These are phyloP conservation scores for Catharus fuscescens DNA, from an alignment of 2,113 vertebrate species.

Conservation along the genomic window DNA sequence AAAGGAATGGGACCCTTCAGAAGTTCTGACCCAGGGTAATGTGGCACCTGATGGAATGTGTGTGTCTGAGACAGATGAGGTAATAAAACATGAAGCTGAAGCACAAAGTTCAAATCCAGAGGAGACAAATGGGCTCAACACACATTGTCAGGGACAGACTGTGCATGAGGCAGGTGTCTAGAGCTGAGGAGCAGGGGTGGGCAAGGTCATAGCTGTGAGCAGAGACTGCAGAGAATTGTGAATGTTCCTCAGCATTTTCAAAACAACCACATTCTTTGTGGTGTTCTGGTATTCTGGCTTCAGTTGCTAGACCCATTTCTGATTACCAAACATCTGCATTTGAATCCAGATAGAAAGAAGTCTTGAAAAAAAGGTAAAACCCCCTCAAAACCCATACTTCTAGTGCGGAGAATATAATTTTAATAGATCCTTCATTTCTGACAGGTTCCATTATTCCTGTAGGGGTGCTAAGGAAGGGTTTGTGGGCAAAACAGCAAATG, in stretches of 20 bases:
- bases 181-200: not conserved
- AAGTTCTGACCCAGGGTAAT: not conserved
- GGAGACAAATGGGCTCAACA: not conserved
- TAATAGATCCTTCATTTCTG: not conserved
- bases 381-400: not conserved
- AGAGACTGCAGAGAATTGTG: not conserved
- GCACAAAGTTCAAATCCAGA: not conserved
- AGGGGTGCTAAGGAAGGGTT: not conserved
- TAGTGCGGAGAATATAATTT: not conserved
- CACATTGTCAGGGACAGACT: not conserved
- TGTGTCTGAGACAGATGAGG: not conserved
- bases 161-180: rapidly evolving
- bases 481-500: not conserved
- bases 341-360: not conserved
- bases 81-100: not conserved
- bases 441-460: not conserved
- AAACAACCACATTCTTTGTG: not conserved
- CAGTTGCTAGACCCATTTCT: not conserved
- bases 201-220: not conserved
- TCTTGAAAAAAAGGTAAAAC: not conserved
- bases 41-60: not conserved
- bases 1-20: not conserved
- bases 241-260: not conserved
- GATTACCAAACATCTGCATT: not conserved
- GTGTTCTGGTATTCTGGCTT: not conserved